These are phyloP conservation scores for Drosophila borealis DNA, from an alignment of 2,888 invertebrate species.

Conservation along the genomic window DNA sequence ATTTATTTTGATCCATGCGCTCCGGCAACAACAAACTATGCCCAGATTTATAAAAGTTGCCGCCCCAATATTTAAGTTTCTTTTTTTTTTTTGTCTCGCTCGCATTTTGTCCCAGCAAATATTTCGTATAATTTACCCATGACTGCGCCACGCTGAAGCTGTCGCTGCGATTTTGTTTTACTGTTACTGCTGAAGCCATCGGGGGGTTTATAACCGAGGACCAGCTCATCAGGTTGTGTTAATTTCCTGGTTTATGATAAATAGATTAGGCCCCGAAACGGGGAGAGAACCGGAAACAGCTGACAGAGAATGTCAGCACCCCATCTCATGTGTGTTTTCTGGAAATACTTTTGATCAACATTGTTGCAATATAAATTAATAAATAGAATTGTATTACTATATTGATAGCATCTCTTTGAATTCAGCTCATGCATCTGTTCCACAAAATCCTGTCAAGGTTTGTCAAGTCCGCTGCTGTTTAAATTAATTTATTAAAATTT, in stretches of 20 bases:
- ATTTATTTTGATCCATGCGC: conserved; percentile 63
- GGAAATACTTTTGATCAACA: not conserved
- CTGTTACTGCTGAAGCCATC: not conserved
- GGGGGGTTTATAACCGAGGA: conserved; percentile 14
- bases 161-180: conserved; percentile 36
- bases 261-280: too few relatives aligned
- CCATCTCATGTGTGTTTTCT: not conserved
- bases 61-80: conserved; percentile 9
- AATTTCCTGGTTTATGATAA: not conserved
- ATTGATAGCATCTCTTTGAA: too few relatives aligned
- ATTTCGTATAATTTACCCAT: conserved; percentile 46
- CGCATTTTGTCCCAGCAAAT: conserved; percentile 32
- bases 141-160: conserved; percentile 33
- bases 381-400: too few relatives aligned
- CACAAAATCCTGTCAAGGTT: too few relatives aligned
- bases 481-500: too few relatives aligned
- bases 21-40: conserved; percentile 18
- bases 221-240: not conserved
- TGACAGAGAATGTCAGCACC: not conserved
- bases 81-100: conserved; percentile 3
- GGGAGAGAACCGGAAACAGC: not conserved
- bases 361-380: not conserved
- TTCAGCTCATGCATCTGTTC: too few relatives aligned
- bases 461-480: too few relatives aligned
- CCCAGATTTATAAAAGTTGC: conserved; percentile 20